These are phyloP conservation scores for Stenichneumon culpator DNA, from an alignment of 2,888 invertebrate species.

Conservation along the genomic window DNA sequence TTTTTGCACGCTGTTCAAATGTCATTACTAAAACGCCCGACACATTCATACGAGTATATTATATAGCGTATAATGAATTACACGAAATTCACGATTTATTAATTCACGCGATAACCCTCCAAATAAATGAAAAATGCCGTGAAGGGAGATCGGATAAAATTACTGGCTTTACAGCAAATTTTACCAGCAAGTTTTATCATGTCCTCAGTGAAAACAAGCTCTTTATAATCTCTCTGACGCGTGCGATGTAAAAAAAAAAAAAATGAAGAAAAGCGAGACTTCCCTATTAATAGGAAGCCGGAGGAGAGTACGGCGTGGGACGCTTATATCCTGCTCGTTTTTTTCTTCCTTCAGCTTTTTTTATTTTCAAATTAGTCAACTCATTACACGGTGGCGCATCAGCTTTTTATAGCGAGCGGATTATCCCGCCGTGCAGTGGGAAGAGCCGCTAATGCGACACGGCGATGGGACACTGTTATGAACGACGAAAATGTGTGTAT, in stretches of 20 bases:
- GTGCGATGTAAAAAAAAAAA: conserved; percentile 10
- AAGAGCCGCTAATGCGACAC: neutral
- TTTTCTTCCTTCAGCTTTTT: conserved; percentile 17
- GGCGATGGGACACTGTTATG: neutral
- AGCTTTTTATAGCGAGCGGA: conserved; percentile 24
- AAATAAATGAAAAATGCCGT: neutral
- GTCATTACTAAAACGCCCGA: no score
- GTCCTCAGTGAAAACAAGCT: conserved; percentile 46
- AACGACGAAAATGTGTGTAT: neutral
- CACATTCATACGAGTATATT: neutral
- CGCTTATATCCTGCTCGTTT: conserved; percentile 4
- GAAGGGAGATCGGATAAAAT: neutral
- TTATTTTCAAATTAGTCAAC: conserved; percentile 42
- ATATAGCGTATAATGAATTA: neutral
- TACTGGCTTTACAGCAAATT: conserved; percentile 6
- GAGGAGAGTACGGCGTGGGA: conserved; percentile 9
- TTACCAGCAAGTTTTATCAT: conserved; percentile 30
- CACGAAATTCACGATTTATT: neutral
- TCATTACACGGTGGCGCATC: conserved; percentile 43
- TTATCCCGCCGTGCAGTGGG: conserved; percentile 33
- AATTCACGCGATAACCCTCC: neutral
- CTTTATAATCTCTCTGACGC: conserved; percentile 42
- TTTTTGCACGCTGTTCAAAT: conserved; percentile 5
- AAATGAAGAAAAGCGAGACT: conserved; percentile 22
- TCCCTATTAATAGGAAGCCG: conserved; percentile 44